Percentiles rank a stretch among this genome's conserved stretches.
These are phyloP conservation scores for Metellina segmentata DNA, from an alignment of 2,888 invertebrate genomes.

Conservation along the genomic window DNA sequence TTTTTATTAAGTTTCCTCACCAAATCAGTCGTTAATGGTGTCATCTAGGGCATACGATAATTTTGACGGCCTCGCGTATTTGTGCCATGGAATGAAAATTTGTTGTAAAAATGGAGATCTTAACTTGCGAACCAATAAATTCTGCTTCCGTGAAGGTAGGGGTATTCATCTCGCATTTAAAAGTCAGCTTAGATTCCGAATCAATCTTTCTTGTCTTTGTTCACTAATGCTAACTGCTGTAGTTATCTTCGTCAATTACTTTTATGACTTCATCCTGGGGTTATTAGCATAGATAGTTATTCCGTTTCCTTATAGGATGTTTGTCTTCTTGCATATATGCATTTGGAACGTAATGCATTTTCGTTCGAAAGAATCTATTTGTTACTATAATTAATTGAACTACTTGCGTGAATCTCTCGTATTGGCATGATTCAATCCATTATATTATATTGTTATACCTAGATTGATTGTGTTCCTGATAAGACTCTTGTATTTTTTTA, in stretches of 20 bases:
- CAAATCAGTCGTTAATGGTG: conserved; percentile 23
- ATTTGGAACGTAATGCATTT: too few relatives aligned
- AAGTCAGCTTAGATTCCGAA: neutral
- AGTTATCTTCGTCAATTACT: neutral
- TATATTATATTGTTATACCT: too few relatives aligned
- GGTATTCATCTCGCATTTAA: neutral
- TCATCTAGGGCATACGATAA: conserved; percentile 29
- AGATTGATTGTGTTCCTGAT: too few relatives aligned
- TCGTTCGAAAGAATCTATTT: too few relatives aligned
- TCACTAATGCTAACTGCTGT: neutral
- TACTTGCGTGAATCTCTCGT: too few relatives aligned
- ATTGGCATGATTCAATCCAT: too few relatives aligned
- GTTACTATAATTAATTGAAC: too few relatives aligned
- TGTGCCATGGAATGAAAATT: conserved; percentile 19
- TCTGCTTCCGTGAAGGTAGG: neutral
- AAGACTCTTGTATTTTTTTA: too few relatives aligned
- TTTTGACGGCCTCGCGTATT: conserved; percentile 38
- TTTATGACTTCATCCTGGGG: neutral
- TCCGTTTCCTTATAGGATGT: too few relatives aligned
- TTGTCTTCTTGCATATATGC: too few relatives aligned
- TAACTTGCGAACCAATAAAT: too few relatives aligned
- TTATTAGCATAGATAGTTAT: too few relatives aligned
- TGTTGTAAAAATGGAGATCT: conserved; percentile 47
- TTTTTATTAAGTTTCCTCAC: neutral
- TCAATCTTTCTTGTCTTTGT: neutral